Conservation (phyloP, 2,797 vertebrate genomes). For the Mastacembelus armatus region DNA sequence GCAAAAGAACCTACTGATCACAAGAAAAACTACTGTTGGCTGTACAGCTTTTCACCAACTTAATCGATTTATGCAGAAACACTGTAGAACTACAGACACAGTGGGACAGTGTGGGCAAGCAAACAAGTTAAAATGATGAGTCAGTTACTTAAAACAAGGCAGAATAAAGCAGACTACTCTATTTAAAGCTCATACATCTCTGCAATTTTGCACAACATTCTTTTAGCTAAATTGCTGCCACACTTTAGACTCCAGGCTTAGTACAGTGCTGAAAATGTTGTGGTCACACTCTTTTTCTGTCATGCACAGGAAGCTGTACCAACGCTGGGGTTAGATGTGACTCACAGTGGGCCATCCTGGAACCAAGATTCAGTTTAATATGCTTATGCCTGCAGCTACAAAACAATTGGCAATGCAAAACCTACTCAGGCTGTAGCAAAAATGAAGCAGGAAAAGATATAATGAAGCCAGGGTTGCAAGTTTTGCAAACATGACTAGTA, state of each 20-base stretch:
- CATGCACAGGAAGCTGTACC: neutral
- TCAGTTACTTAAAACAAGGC: neutral
- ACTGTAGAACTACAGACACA: slow-evolving; percentile 12
- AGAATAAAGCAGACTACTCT: neutral
- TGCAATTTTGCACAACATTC: no score
- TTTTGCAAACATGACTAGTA: neutral
- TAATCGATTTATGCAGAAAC: slow-evolving; percentile 25
- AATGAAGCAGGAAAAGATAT: neutral
- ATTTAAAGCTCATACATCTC: no score
- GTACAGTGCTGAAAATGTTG: neutral
- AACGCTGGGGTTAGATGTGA: neutral
- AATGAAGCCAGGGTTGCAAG: neutral
- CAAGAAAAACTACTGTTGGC: slow-evolving; percentile 28
- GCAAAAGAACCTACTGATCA: slow-evolving; percentile 39
- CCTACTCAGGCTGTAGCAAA: neutral
- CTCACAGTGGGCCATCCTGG: neutral
- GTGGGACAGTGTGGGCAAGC: neutral
- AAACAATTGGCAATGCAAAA: neutral
- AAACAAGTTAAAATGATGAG: slow-evolving; percentile 8
- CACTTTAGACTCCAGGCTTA: neutral
- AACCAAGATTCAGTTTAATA: neutral
- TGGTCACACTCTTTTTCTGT: neutral
- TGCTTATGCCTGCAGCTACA: neutral
- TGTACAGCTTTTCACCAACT: slow-evolving; percentile 27
- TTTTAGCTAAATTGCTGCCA: neutral